phyloP scores from a whole-genome alignment of 2,113 vertebrate genomes.

The Dasyprocta punctata region DNA sequence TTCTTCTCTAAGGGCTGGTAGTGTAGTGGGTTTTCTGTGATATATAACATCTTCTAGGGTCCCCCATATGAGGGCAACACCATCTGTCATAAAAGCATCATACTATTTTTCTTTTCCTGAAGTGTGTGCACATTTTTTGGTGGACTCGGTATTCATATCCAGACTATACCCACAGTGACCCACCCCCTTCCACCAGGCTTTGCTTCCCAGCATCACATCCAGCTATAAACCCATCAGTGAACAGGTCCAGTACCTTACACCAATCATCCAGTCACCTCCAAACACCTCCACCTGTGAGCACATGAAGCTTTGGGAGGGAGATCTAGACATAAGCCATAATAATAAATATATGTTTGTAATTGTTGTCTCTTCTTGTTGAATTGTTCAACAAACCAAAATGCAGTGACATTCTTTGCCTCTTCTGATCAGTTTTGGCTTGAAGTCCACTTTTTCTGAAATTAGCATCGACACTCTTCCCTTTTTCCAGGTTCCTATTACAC shows the following conservation, averaged over 20 bases:
- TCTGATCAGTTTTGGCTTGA: neutral
- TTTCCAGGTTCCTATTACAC: neutral
- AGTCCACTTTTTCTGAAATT: neutral
- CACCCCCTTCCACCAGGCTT: neutral
- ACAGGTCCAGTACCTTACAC: neutral
- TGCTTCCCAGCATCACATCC: neutral
- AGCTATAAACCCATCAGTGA: neutral
- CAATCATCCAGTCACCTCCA: neutral
- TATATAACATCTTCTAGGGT: neutral
- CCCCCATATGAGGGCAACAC: neutral
- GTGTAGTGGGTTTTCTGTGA: neutral
- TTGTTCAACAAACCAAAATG: neutral
- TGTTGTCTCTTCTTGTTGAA: neutral
- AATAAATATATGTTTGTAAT: neutral
- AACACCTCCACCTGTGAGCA: neutral
- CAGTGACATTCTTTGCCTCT: neutral
- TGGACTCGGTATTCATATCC: neutral
- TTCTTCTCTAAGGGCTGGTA: neutral
- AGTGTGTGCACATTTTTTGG: neutral
- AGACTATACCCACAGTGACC: neutral
- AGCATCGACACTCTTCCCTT: neutral
- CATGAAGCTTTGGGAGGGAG: neutral
- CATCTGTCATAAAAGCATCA: neutral
- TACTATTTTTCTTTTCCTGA: neutral
- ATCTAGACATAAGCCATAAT: neutral